Evolutionary conservation across 2,113 vertebrate species (phyloP).

Genomic region (Serinus canaria): DNA sequence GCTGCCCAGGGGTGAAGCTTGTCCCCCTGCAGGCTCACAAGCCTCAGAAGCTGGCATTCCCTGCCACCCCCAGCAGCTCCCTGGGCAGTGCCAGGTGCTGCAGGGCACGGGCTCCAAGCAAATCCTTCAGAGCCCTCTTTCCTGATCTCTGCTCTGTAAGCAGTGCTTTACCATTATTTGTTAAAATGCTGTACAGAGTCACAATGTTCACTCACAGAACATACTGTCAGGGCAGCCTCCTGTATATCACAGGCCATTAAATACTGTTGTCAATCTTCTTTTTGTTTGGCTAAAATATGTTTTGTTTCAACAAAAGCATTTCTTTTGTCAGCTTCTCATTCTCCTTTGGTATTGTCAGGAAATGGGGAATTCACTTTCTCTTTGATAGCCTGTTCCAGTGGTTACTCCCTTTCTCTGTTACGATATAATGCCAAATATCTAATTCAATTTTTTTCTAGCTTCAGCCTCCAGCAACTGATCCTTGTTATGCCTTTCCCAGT

Average conservation of each 20-base stretch:
- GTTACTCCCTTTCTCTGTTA: background rate
- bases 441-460: background rate
- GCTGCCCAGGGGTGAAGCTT: background rate
- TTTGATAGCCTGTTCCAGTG: background rate
- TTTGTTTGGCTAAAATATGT: background rate
- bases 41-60: background rate
- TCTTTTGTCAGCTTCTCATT: background rate
- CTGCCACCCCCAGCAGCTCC: background rate
- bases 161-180: background rate
- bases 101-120: accelerated
- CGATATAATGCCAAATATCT: background rate
- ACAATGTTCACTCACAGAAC: background rate
- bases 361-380: background rate
- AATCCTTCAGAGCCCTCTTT: background rate
- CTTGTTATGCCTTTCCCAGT: background rate
- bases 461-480: background rate
- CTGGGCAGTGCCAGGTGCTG: background rate
- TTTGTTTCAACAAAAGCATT: background rate
- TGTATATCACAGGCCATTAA: background rate
- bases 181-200: background rate
- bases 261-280: background rate
- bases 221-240: background rate
- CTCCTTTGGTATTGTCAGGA: background rate
- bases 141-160: background rate
- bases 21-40: background rate